Percentiles rank a stretch among this genome's conserved stretches.
phyloP scores from a whole-genome alignment of 2,113 vertebrate genomes.

The Columbina picui region DNA sequence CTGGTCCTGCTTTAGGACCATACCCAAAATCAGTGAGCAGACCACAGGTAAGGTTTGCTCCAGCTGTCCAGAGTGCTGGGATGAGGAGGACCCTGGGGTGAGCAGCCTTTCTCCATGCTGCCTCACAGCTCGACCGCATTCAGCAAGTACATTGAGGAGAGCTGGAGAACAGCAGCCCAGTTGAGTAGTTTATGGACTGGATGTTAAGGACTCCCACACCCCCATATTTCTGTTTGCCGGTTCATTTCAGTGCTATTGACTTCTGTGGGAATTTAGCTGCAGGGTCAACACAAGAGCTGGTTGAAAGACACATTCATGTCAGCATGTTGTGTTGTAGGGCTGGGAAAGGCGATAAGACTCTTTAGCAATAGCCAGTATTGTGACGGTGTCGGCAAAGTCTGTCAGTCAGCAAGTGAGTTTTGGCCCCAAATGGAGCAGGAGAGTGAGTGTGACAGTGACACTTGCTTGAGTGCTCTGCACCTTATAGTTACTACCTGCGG shows the following conservation, averaged over 20 bases:
- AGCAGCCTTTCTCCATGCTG: background rate
- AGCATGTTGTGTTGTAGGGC: background rate
- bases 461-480: background rate
- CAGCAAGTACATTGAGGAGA: background rate
- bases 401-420: background rate
- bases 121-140: background rate
- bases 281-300: background rate
- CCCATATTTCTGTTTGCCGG: background rate
- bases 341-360: background rate
- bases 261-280: background rate
- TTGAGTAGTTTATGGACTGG: background rate
- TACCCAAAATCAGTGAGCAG: background rate
- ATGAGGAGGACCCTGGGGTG: background rate
- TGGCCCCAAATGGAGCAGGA: background rate
- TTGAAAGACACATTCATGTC: background rate
- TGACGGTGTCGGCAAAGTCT: background rate
- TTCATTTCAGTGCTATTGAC: background rate
- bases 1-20: background rate
- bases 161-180: background rate
- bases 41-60: background rate
- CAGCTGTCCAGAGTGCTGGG: background rate
- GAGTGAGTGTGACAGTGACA: background rate
- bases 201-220: background rate
- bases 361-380: rapidly evolving
- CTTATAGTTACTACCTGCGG: background rate